Evolutionary conservation across 92 coral and sea anemone species (phyloP).

Genomic region (Epizoanthus illoricatus): DNA sequence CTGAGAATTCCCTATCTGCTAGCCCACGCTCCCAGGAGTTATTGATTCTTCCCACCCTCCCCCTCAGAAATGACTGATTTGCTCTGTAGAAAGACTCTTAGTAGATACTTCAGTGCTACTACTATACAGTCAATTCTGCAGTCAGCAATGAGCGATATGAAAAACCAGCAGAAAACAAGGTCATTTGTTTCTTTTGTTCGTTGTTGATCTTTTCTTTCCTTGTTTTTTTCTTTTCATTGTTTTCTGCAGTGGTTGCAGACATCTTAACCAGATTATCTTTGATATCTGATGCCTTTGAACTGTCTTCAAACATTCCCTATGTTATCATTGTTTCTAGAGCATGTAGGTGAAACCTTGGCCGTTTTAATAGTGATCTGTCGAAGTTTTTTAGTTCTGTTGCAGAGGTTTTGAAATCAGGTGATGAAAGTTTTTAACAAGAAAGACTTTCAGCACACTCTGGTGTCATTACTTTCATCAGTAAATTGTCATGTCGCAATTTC

Average conservation of each 20-base stretch:
- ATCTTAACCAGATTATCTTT: slow-evolving; percentile 33
- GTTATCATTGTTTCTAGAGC: slow-evolving; percentile 27
- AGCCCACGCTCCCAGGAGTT: too few species aligned
- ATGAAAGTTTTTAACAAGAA: too few species aligned
- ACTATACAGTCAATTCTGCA: too few species aligned
- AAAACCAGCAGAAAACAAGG: slow-evolving; percentile 14
- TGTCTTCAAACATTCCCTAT: slow-evolving; percentile 35
- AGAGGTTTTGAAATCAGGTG: too few species aligned
- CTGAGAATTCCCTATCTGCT: too few species aligned
- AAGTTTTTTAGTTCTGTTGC: slow-evolving; percentile 5
- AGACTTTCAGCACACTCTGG: too few species aligned
- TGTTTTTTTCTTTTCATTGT: neutral
- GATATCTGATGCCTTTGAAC: slow-evolving; percentile 21
- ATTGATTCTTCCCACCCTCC: too few species aligned
- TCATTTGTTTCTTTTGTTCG: slow-evolving; percentile 10
- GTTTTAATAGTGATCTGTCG: slow-evolving; percentile 23
- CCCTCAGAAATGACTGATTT: slow-evolving; percentile 11
- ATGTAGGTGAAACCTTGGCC: slow-evolving; percentile 10
- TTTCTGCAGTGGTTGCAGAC: slow-evolving; percentile 19
- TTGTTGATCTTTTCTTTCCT: slow-evolving; percentile 19
- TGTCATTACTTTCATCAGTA: too few species aligned
- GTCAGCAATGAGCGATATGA: neutral
- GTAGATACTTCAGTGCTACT: neutral
- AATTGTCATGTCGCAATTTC: too few species aligned
- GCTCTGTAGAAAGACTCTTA: slow-evolving; percentile 8